Evolutionary conservation across 2,113 vertebrate species (phyloP), one percentile per base, ranked within the genome.

Genomic region (Plotosus lineatus): DNA sequence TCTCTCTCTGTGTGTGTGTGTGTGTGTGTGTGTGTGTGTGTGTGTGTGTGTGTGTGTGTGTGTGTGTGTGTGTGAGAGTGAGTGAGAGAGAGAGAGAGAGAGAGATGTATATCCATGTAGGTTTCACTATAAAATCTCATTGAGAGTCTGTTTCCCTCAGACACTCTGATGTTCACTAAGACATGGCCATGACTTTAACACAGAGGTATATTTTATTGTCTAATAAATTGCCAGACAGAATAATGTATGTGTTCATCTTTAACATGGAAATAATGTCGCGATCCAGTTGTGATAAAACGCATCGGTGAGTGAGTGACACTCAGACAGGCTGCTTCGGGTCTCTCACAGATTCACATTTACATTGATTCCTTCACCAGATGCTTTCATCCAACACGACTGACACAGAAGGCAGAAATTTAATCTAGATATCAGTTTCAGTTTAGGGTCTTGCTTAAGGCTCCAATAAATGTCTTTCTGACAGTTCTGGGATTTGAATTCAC

Each of bases 191-290:
- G 50, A 53, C 15, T 53, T 79, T 58, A 0, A 26, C 23, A 75
- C 87, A 66, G 44, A 40, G 42, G 28, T 82, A 78, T 65, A 48
- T 17, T 61, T 63, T 87, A 72, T 86, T 84, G 60, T 75, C 80
- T 51, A 63, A 74, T 55, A 53, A 74, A 38, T 50, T 26, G 5
- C 31, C 72, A 74, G 31, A 55, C 50, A n/a, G 72, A 55, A 42
- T 40, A 23, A 36, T n/a, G 21, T 66, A 66, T 21, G 4, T 23
- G 12, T 40, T 21, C 19, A 2, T 42, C 36, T 66, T 66, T 42
- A 66, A 40, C 0, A 10, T 42, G 36, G 63, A 66, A 66, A 66
- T 66, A 40, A 42, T 66, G 19, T 36, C 21, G 21, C 23, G 36
- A 40, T 66, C 21, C 65, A 44, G 23, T 44, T 44, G 6, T 26